Percentiles rank a stretch among this genome's conserved stretches.
phyloP scores from a whole-genome alignment of 1,140 invertebrate species.

The Ylistrum balloti region DNA sequence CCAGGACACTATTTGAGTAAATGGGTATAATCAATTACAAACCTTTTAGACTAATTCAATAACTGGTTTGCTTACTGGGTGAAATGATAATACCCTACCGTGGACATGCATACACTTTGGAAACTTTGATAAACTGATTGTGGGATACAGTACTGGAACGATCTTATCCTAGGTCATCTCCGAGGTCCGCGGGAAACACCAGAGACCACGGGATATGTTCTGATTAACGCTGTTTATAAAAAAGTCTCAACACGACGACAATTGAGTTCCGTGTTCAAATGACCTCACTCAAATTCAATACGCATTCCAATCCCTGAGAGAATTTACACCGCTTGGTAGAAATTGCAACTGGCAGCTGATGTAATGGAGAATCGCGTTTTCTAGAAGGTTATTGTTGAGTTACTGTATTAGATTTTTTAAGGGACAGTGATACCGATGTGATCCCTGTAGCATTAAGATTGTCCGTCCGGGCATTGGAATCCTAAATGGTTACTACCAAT shows the following conservation, averaged over 20 bases:
- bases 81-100: neutral
- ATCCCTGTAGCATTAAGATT: neutral
- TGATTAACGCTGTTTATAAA: slow-evolving; percentile 3
- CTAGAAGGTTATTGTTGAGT: neutral
- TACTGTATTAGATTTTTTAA: neutral
- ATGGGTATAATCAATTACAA: slow-evolving; percentile 32
- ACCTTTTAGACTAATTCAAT: slow-evolving; percentile 40
- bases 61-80: slow-evolving; percentile 5
- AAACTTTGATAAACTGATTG: slow-evolving; percentile 11
- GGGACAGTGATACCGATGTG: neutral
- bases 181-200: neutral
- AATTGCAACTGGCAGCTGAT: slow-evolving; percentile 4
- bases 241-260: neutral
- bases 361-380: neutral
- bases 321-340: neutral
- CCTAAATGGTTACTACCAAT: neutral
- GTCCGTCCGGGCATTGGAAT: neutral
- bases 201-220: neutral
- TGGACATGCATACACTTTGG: slow-evolving; percentile 37
- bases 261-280: slow-evolving; percentile 16
- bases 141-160: neutral
- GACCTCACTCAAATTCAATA: slow-evolving; percentile 12
- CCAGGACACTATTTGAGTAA: neutral
- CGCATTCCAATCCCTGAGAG: neutral
- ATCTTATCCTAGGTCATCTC: neutral